Percentiles rank a stretch among this genome's conserved stretches.
Conservation (phyloP, 2,888 invertebrate species). For the Lomographa bimaculata region DNA sequence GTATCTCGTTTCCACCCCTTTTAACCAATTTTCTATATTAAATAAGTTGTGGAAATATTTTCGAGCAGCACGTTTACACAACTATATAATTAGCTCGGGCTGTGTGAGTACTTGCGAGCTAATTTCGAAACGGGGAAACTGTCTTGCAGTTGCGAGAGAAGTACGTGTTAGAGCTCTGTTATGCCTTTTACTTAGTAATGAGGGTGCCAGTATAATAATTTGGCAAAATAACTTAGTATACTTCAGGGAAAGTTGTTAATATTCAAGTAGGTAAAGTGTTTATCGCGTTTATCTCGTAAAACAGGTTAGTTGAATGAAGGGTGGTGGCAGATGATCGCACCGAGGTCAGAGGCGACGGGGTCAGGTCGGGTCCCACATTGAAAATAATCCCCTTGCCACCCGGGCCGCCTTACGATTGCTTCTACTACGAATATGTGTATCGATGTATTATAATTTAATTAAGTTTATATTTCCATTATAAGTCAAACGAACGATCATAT, state of each 20-base stretch:
- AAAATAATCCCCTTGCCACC: constrained; percentile 60
- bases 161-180: constrained; percentile 44
- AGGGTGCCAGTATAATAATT: constrained; percentile 50
- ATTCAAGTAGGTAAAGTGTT: constrained; percentile 59
- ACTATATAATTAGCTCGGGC: constrained; percentile 29
- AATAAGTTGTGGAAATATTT: constrained; percentile 12
- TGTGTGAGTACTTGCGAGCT: constrained; percentile 36
- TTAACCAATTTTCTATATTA: constrained; percentile 8
- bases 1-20: too few relatives aligned
- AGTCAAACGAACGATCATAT: too few relatives aligned
- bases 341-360: constrained; percentile 71
- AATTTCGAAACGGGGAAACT: constrained; percentile 47
- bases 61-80: constrained; percentile 16
- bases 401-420: constrained; percentile 49
- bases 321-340: constrained; percentile 62
- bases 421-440: constrained; percentile 43
- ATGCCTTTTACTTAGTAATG: constrained; percentile 43
- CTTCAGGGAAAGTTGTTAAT: constrained; percentile 52
- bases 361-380: constrained; percentile 64
- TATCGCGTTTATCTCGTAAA: constrained; percentile 64
- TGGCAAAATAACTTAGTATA: constrained; percentile 49
- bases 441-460: constrained; percentile 51
- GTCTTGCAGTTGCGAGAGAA: constrained; percentile 43
- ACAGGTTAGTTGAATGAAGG: constrained; percentile 72
- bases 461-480: too few relatives aligned